A percentile compares a stretch with the other conserved stretches of the same genome.
Evolutionary conservation across 2,797 vertebrate genomes (phyloP).

Genomic region (Clangula hyemalis): DNA sequence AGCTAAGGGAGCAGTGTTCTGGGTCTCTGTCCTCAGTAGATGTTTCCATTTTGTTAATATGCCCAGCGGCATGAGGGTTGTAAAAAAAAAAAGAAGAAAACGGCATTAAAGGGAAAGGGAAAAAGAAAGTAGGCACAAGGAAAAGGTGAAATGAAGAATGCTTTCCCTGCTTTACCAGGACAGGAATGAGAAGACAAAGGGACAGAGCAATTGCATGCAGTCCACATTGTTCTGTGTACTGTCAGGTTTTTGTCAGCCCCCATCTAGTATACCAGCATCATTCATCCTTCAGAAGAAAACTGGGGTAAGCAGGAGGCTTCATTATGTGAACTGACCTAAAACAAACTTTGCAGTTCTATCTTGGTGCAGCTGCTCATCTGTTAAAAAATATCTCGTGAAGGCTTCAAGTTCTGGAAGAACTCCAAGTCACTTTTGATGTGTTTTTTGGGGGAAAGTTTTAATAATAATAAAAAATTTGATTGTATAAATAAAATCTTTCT

Average conservation of each 20-base stretch:
- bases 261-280: neutral
- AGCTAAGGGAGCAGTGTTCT: neutral
- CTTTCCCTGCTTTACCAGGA: neutral
- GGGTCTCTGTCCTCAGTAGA: neutral
- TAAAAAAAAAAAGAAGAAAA: neutral
- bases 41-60: neutral
- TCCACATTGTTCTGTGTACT: neutral
- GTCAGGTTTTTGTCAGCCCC: neutral
- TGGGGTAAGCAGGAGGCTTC: neutral
- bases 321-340: neutral
- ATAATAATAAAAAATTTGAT: slow-evolving; percentile 46
- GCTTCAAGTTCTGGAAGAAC: neutral
- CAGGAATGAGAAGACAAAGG: neutral
- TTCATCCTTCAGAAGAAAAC: neutral
- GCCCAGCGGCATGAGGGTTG: neutral
- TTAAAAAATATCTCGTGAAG: slow-evolving; percentile 16
- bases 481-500: neutral
- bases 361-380: neutral
- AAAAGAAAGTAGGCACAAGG: neutral
- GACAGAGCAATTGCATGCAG: neutral
- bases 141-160: slow-evolving; percentile 16
- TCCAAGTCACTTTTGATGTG: slow-evolving; percentile 10
- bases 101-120: neutral
- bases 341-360: slow-evolving; percentile 2
- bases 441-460: neutral